phyloP scores from a whole-genome alignment of 2,888 invertebrate species.

The Capitulum mitella region DNA sequence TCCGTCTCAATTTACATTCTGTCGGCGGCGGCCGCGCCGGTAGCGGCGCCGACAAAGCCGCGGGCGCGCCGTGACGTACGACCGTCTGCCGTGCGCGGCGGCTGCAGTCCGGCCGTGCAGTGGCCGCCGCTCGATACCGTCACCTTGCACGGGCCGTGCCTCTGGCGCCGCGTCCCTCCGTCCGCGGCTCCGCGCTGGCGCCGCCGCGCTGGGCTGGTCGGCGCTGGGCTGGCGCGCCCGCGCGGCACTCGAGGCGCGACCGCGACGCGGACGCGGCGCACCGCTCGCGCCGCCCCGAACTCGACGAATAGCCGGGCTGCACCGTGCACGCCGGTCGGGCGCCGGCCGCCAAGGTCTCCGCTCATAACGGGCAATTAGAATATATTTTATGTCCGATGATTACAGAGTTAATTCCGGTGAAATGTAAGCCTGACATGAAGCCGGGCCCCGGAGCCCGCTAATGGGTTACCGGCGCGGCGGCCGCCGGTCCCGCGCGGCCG shows the following conservation, averaged over 20 bases:
- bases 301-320: background rate
- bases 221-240: too few species aligned
- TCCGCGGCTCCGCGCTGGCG: background rate
- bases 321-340: background rate
- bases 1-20: background rate
- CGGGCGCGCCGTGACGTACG: background rate
- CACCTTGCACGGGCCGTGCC: background rate
- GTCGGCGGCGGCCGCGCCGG: background rate
- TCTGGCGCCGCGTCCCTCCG: background rate
- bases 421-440: constrained; percentile 9
- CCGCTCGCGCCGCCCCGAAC: background rate
- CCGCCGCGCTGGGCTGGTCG: too few species aligned
- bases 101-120: background rate
- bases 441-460: background rate
- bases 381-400: constrained; percentile 22
- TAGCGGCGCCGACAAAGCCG: background rate
- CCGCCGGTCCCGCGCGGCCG: background rate
- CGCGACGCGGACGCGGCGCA: background rate
- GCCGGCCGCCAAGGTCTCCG: background rate
- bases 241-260: too few species aligned
- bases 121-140: constrained; percentile 1
- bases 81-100: background rate
- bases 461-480: background rate
- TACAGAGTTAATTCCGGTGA: constrained; percentile 23
- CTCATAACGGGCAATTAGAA: constrained; percentile 7